Conservation (phyloP, 1,140 invertebrate genomes). For the Drosophila ananassae region DNA sequence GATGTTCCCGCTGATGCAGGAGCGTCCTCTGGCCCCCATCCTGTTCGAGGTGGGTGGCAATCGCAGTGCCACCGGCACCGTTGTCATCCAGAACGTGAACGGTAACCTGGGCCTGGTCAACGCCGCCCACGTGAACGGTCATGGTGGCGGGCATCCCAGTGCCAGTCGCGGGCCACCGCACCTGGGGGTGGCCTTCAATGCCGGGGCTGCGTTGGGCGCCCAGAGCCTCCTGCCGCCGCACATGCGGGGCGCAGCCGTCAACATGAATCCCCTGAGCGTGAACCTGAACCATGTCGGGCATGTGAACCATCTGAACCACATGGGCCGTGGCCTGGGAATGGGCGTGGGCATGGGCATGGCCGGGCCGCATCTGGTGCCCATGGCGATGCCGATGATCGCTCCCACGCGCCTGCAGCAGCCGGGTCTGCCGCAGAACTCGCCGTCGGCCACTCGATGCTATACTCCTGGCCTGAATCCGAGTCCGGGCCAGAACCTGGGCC, state of each 20-base stretch:
- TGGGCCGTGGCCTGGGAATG: neutral
- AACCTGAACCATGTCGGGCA: neutral
- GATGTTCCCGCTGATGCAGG: neutral
- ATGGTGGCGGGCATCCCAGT: neutral
- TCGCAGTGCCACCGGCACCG: neutral
- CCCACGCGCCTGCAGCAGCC: neutral
- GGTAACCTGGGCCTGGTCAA: neutral
- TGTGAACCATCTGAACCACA: neutral
- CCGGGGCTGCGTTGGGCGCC: neutral
- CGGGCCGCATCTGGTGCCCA: neutral
- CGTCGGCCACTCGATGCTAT: neutral
- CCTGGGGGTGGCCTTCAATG: neutral
- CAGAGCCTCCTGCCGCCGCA: neutral
- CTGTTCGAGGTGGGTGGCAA: conserved; percentile 28
- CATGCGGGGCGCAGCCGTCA: neutral
- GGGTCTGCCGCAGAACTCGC: neutral
- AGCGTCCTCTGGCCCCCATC: conserved; percentile 5
- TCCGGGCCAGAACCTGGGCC: neutral
- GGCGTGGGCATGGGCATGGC: neutral
- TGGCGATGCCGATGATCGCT: neutral
- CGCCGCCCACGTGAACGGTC: neutral
- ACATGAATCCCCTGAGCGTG: neutral
- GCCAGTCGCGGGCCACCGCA: neutral
- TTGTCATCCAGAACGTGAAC: conserved; percentile 11
- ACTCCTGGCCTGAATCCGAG: neutral